These are phyloP conservation scores for Drosophila paucipuncta DNA, from an alignment of 2,888 invertebrate species.

Conservation along the genomic window DNA sequence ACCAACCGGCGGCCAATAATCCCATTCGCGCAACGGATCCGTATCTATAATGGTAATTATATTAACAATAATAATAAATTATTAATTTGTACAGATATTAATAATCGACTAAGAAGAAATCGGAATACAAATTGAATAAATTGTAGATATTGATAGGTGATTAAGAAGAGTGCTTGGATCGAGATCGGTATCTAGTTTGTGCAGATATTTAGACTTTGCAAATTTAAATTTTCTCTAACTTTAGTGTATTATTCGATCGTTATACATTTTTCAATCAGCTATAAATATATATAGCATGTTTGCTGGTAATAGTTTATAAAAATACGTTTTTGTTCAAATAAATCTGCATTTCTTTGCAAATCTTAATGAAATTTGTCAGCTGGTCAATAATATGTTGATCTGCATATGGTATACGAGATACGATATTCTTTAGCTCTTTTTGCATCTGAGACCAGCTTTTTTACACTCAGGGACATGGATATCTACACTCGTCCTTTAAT, in stretches of 20 bases:
- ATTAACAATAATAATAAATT: not conserved
- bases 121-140: not conserved
- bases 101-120: not conserved
- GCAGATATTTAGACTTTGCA: not conserved
- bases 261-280: not conserved
- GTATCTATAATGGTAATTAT: constrained; percentile 84
- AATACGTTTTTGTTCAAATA: not conserved
- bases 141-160: not conserved
- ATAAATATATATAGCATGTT: too few relatives aligned
- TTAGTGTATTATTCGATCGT: not conserved
- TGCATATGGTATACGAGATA: too few relatives aligned
- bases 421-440: too few relatives aligned
- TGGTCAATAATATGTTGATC: too few relatives aligned
- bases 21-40: constrained; percentile 96
- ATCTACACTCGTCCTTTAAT: too few relatives aligned
- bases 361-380: not conserved
- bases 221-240: not conserved
- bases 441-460: too few relatives aligned
- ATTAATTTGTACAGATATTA: not conserved
- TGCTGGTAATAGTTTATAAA: not conserved
- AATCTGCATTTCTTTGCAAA: not conserved
- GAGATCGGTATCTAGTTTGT: not conserved
- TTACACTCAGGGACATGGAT: too few relatives aligned
- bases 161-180: not conserved
- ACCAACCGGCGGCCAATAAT: constrained; percentile 97